These are phyloP conservation scores for Ascaphus truei DNA, from an alignment of 2,113 vertebrate genomes.

Conservation along the genomic window DNA sequence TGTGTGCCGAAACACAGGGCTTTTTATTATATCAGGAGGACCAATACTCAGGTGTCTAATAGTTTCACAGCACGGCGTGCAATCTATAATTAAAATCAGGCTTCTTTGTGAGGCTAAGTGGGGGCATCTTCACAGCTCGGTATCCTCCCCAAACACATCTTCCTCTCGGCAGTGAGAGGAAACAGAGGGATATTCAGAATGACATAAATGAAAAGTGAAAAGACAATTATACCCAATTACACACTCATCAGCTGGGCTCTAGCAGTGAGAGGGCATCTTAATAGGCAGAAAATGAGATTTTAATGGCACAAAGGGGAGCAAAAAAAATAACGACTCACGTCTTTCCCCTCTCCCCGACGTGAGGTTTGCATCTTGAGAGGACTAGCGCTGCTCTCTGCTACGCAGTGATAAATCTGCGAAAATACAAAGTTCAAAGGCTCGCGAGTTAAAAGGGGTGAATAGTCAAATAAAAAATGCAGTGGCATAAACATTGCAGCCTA, in stretches of 20 bases:
- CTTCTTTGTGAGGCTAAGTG: constrained; percentile 67
- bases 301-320: constrained; percentile 96
- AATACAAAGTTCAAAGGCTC: constrained; percentile 77
- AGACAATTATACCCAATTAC: constrained; percentile 99
- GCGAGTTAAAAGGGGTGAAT: constrained; percentile 75
- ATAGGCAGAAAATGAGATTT: constrained; percentile 99
- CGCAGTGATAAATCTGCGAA: constrained; percentile 75
- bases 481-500: constrained; percentile 80
- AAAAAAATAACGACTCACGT: constrained; percentile 70
- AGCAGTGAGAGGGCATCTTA: constrained; percentile 85
- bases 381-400: constrained; percentile 65
- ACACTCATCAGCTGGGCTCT: constrained; percentile 92
- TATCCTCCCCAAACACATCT: constrained; percentile 60
- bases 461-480: constrained; percentile 74
- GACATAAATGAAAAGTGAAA: constrained; percentile 99
- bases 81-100: constrained; percentile 80
- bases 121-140: constrained; percentile 74
- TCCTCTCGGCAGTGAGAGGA: constrained; percentile 67
- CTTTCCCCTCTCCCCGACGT: constrained; percentile 69
- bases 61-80: constrained; percentile 58
- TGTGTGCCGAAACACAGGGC: constrained; percentile 55
- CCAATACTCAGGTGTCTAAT: constrained; percentile 64
- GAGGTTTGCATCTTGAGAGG: constrained; percentile 64
- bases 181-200: constrained; percentile 78
- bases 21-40: constrained; percentile 62